phyloP scores from a whole-genome alignment of 2,888 invertebrate species.

The Scaptomyza tumidula region DNA sequence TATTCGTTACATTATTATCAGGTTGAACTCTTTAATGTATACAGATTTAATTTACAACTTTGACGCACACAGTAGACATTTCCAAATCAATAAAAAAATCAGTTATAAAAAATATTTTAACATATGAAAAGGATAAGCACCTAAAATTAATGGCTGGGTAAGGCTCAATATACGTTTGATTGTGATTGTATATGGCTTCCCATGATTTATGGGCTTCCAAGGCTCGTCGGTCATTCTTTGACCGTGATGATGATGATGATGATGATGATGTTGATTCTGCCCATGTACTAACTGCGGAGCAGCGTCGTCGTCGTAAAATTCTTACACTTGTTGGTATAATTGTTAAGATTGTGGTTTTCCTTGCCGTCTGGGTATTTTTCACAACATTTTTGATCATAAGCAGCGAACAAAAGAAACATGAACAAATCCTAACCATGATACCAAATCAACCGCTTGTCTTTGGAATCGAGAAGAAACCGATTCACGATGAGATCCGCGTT shows the following conservation, averaged over 20 bases:
- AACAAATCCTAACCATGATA: conserved; percentile 2
- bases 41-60: no score
- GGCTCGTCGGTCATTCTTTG: conserved; percentile 34
- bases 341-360: conserved; percentile 20
- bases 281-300: conserved; percentile 13
- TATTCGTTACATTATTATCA: no score
- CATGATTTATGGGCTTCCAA: background rate
- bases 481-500: conserved; percentile 1
- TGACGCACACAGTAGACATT: background rate
- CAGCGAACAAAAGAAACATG: background rate
- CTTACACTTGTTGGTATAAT: background rate
- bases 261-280: conserved; percentile 7
- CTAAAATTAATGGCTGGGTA: background rate
- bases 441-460: background rate
- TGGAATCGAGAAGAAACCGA: background rate
- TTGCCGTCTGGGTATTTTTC: conserved; percentile 32
- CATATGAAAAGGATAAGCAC: background rate
- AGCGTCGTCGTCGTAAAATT: conserved; percentile 4
- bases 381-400: conserved; percentile 15
- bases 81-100: background rate
- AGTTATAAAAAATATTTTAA: background rate
- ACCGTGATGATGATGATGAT: conserved; percentile 10
- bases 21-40: no score
- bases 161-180: background rate
- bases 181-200: background rate